phyloP scores from a whole-genome alignment of 2,888 invertebrate species.

The Hofmannophila pseudospretella region DNA sequence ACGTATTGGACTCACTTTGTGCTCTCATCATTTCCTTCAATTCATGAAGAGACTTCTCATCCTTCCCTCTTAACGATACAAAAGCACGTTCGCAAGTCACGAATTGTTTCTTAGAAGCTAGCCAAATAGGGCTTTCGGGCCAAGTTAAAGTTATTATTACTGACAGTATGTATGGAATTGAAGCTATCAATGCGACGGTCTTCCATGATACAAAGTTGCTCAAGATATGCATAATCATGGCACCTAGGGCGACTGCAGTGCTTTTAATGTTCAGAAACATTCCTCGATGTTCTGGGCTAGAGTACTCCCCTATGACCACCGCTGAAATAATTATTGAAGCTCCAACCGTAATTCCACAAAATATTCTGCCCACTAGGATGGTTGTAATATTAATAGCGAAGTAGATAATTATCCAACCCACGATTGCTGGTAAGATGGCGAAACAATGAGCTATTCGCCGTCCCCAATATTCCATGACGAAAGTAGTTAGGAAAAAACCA shows the following conservation, averaged over 20 bases:
- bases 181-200: too few relatives aligned
- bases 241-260: constrained; percentile 38
- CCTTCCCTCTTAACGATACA: constrained; percentile 65
- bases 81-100: constrained; percentile 69
- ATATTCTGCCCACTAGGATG: constrained; percentile 25
- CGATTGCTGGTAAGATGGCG: constrained; percentile 40
- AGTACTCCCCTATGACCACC: constrained; percentile 27
- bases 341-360: constrained; percentile 23
- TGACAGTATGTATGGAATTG: constrained; percentile 30
- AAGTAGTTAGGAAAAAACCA: constrained; percentile 32
- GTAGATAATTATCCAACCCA: constrained; percentile 25
- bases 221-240: constrained; percentile 32
- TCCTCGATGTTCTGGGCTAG: constrained; percentile 24
- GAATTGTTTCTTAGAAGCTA: constrained; percentile 67
- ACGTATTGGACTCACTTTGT: constrained; percentile 23
- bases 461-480: constrained; percentile 34
- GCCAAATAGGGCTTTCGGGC: constrained; percentile 80
- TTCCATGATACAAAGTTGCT: constrained; percentile 37
- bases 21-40: constrained; percentile 34
- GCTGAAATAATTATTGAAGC: constrained; percentile 21
- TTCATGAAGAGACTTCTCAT: constrained; percentile 24
- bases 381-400: constrained; percentile 20
- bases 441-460: constrained; percentile 27
- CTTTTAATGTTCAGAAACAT: constrained; percentile 44
- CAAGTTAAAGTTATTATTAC: constrained; percentile 41